Evolutionary conservation across 2,888 invertebrate genomes (phyloP).

Genomic region (Clistopyga incitator): DNA sequence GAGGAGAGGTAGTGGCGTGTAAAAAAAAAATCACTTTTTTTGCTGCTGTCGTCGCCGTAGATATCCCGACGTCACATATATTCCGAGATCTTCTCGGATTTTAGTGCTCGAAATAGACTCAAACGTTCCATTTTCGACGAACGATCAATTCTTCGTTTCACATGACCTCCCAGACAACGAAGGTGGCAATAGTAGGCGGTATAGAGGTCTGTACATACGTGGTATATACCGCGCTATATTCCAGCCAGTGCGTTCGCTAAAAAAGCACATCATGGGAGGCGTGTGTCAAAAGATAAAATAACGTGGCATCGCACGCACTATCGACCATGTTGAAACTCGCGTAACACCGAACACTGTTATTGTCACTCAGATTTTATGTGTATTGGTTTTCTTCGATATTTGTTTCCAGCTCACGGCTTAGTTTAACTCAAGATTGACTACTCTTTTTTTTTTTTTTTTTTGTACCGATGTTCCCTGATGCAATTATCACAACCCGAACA

Average conservation of each 20-base stretch:
- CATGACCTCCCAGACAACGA: slow-evolving; percentile 4
- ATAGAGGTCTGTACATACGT: neutral
- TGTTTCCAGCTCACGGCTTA: neutral
- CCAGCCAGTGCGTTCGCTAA: neutral
- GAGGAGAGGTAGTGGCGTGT: neutral
- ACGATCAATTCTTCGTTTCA: slow-evolving; percentile 11
- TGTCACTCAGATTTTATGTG: neutral
- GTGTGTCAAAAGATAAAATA: slow-evolving; percentile 17
- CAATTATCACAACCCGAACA: neutral
- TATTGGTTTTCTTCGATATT: neutral
- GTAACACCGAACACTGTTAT: neutral
- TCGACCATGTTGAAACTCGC: slow-evolving; percentile 12
- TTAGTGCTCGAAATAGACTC: neutral
- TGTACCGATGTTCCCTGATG: neutral
- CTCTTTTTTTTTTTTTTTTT: neutral
- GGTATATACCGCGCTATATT: neutral
- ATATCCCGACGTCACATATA: slow-evolving; percentile 4
- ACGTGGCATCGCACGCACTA: neutral
- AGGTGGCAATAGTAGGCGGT: neutral
- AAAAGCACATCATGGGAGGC: slow-evolving; percentile 4
- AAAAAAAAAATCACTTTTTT: neutral
- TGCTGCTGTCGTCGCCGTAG: neutral
- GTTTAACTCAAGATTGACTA: neutral
- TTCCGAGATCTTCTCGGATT: neutral
- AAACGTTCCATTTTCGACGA: slow-evolving; percentile 20